A percentile compares a stretch with the other conserved stretches of the same genome.
Evolutionary conservation across 2,113 vertebrate species (phyloP).

Genomic region (Menidia beryllina): DNA sequence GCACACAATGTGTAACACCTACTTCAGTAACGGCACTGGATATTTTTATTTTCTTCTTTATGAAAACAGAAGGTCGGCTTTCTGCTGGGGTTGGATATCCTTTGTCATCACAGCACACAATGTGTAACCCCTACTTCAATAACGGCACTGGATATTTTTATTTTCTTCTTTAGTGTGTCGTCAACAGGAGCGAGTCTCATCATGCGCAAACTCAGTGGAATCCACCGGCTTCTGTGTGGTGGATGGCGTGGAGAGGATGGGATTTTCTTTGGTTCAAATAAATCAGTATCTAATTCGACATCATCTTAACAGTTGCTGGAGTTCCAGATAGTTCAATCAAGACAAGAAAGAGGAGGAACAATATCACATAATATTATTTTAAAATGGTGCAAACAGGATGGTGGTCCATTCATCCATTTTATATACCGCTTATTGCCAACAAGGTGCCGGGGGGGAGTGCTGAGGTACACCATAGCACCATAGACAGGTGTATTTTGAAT

Average conservation of each 20-base stretch:
- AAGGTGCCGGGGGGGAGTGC: too few species aligned
- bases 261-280: conserved; percentile 41
- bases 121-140: conserved; percentile 29
- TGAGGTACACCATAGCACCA: too few species aligned
- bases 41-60: conserved; percentile 9
- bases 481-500: too few species aligned
- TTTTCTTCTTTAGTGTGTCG: too few species aligned
- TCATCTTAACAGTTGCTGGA: neutral
- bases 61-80: neutral
- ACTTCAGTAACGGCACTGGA: conserved; percentile 4
- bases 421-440: too few species aligned
- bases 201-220: conserved; percentile 58
- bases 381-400: too few species aligned
- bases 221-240: conserved; percentile 54
- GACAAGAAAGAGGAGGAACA: too few species aligned
- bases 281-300: neutral
- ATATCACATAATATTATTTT: too few species aligned
- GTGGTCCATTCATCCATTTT: too few species aligned
- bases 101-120: conserved; percentile 21
- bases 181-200: conserved; percentile 33
- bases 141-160: neutral
- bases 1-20: conserved; percentile 20
- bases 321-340: too few species aligned
- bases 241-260: conserved; percentile 37
- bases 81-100: conserved; percentile 11